Evolutionary conservation across 2,888 invertebrate genomes (phyloP).

Genomic region (Scaptomyza caliginosa): DNA sequence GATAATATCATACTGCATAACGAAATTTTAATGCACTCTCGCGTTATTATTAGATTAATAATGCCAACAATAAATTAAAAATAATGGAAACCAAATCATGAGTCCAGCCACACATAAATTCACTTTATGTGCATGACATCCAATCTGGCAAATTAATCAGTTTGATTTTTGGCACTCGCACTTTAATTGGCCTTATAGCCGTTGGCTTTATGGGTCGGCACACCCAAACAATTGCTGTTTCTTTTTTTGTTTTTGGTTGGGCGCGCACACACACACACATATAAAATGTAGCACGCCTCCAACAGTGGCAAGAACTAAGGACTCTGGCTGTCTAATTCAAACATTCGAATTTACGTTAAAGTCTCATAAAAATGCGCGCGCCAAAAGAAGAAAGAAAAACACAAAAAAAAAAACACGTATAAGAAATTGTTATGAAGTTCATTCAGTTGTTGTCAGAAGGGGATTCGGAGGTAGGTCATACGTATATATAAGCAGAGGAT

Average conservation of each 20-base stretch:
- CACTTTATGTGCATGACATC: conserved; percentile 13
- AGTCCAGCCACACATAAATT: not conserved
- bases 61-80: conserved; percentile 25
- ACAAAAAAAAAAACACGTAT: conserved; percentile 8
- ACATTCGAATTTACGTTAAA: conserved; percentile 66
- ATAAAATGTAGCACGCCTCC: conserved; percentile 63
- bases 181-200: conserved; percentile 39
- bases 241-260: not conserved
- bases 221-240: conserved; percentile 26
- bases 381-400: conserved; percentile 23
- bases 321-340: conserved; percentile 55
- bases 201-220: conserved; percentile 13
- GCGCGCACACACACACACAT: conserved; percentile 24
- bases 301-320: conserved; percentile 32
- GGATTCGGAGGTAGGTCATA: not conserved
- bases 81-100: not conserved
- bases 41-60: not conserved
- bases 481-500: not conserved
- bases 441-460: conserved; percentile 15
- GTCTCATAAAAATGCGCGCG: conserved; percentile 63
- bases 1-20: too few relatives aligned
- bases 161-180: conserved; percentile 46
- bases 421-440: conserved; percentile 54
- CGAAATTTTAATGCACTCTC: too few relatives aligned
- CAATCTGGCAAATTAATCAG: conserved; percentile 48